Conservation (phyloP, 53 echinoderm and acorn worm genomes). For the Mesocentrotus franciscanus region DNA sequence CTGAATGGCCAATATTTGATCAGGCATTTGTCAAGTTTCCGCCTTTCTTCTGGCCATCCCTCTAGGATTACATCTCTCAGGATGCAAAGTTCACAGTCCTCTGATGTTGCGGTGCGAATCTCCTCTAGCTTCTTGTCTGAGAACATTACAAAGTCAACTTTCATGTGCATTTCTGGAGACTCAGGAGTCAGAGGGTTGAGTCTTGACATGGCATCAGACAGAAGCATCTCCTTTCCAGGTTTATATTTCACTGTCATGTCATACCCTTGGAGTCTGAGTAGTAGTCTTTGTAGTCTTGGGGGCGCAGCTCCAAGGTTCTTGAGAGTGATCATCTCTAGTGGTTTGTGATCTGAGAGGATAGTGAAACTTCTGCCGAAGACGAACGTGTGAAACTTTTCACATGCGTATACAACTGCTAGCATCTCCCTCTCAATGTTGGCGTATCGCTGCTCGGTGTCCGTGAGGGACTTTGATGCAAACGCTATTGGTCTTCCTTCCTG, state of each 20-base stretch:
- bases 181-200: conserved; percentile 73
- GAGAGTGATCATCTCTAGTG: conserved; percentile 54
- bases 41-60: no score
- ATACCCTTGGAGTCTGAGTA: conserved; percentile 44
- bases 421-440: conserved; percentile 67
- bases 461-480: conserved; percentile 39
- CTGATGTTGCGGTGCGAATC: no score
- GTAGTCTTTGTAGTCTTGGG: conserved; percentile 58
- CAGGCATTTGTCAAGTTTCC: no score
- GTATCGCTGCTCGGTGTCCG: conserved; percentile 51
- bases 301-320: conserved; percentile 55
- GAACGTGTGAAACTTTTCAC: conserved; percentile 57
- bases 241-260: conserved; percentile 63
- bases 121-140: conserved; percentile 26
- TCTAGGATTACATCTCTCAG: no score
- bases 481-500: no score
- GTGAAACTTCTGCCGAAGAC: conserved; percentile 30
- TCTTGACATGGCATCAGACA: conserved; percentile 72
- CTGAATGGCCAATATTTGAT: no score
- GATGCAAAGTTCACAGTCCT: no score
- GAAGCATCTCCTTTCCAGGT: conserved; percentile 71
- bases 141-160: conserved; percentile 69
- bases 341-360: conserved; percentile 58
- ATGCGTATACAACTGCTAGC: conserved; percentile 58
- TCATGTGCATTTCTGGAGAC: conserved; percentile 32